Base-by-base conservation (phyloP, 2,888 invertebrate genomes). In the Ophioninae sp. region DNA sequence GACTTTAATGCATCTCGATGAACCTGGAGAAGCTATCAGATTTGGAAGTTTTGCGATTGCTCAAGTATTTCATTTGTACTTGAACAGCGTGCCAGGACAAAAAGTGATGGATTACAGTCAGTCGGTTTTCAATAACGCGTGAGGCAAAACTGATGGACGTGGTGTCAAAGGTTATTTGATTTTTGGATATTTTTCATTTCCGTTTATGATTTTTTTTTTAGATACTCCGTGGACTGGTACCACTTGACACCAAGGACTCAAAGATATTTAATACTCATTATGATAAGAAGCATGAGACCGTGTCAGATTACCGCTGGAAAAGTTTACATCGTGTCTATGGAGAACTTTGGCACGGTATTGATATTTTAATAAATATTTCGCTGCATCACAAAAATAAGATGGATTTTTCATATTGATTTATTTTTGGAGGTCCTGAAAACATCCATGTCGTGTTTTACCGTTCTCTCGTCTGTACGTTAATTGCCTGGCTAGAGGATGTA, bases 241-340 rank as follows among this genome's bases (percentile, higher is more conserved):
- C 41, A 39, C 10, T 39, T 74, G 2, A 30, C 84, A 13, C 10
- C 64, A 2, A 81, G 8, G 65, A 30, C 82, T 6, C 57, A 69
- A 65, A 85, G 74, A 57, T 30, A 84, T 44, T 5, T 85, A 7
- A 70, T 65, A 2, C 57, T 86, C 20, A 78, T 86, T 30, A 81
- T 79, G 20, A 41, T 78, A 37, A 64, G 82, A 50, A 84, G 82
- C 76, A 56, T 56, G 17, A 57, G 67, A 56, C 85, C 85, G 7
- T 86, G 84, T 65, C 56, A 75, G 6, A 59, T 85, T 7, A 85
- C 85, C 0, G 85, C 85, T 7, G 86, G 85, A 10, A 85, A 84
- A 72, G 17, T 85, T 6, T 80, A 79, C 57, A 20, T 79, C 0
- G 30, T 86, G n/a, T 81, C 79, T n/a, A 72, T 85, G 74, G 85